These are phyloP conservation scores for Ceratina calcarata DNA, from an alignment of 1,140 invertebrate genomes.

Conservation along the genomic window DNA sequence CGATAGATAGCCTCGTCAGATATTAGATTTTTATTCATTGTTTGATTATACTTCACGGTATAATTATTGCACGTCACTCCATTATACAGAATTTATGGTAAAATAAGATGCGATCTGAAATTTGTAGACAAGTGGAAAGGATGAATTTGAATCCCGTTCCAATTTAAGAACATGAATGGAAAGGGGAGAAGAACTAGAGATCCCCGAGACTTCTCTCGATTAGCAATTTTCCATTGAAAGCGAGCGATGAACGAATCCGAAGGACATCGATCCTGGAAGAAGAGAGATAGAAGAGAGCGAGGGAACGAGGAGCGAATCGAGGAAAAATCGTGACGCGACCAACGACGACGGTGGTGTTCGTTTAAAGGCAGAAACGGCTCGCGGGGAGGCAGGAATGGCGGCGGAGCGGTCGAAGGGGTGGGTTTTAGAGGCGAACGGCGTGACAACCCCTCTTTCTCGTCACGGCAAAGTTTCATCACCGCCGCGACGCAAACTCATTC, in stretches of 20 bases:
- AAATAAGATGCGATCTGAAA: too few species aligned
- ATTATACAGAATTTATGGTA: too few species aligned
- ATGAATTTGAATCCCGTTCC: neutral
- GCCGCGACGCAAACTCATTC: slow-evolving; percentile 79
- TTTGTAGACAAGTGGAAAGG: too few species aligned
- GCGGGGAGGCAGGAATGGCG: slow-evolving; percentile 40
- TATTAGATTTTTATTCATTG: too few species aligned
- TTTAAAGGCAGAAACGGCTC: slow-evolving; percentile 55
- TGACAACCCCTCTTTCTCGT: slow-evolving; percentile 79
- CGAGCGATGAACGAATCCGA: neutral
- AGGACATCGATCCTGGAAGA: neutral
- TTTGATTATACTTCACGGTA: too few species aligned
- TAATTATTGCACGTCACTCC: too few species aligned
- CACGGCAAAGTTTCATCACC: slow-evolving; percentile 80
- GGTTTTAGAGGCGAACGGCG: slow-evolving; percentile 71
- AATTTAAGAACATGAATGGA: neutral
- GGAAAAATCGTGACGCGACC: slow-evolving; percentile 56
- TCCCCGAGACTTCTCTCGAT: neutral
- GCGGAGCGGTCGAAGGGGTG: slow-evolving; percentile 43
- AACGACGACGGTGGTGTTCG: slow-evolving; percentile 44
- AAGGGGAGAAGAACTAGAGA: too few species aligned
- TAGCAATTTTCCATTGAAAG: slow-evolving; percentile 1
- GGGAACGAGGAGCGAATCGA: neutral
- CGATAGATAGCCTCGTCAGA: too few species aligned
- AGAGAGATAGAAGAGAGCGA: neutral